These are phyloP conservation scores for Dinoponera quadriceps DNA, from an alignment of 1,140 invertebrate genomes.

Conservation along the genomic window DNA sequence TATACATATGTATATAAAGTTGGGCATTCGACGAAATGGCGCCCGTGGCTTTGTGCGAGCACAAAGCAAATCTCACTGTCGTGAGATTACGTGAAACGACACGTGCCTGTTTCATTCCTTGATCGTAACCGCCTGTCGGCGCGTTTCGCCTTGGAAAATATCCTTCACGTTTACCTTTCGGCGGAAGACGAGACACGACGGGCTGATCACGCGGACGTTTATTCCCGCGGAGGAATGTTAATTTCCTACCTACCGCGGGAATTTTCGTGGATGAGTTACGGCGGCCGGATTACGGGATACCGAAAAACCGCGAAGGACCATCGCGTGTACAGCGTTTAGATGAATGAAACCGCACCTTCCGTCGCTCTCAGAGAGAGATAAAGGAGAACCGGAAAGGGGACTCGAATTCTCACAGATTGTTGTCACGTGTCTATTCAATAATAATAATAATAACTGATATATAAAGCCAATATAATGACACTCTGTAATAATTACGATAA, in stretches of 20 bases:
- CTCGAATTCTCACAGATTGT: too few species aligned
- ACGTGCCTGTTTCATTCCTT: constrained; percentile 66
- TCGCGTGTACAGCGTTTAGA: too few species aligned
- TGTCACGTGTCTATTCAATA: too few species aligned
- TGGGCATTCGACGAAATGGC: constrained; percentile 64
- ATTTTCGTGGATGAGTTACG: background rate
- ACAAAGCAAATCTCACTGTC: constrained; percentile 64
- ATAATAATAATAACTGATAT: too few species aligned
- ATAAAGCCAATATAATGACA: too few species aligned
- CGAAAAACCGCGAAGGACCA: too few species aligned
- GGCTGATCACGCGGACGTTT: background rate
- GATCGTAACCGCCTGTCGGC: constrained; percentile 55
- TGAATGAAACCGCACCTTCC: too few species aligned
- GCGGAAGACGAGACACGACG: background rate
- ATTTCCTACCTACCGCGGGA: background rate
- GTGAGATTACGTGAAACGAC: constrained; percentile 72
- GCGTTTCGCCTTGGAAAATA: constrained; percentile 37
- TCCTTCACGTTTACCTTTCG: constrained; percentile 21
- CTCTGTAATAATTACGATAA: too few species aligned
- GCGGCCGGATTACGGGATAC: background rate
- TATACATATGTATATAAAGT: constrained; percentile 38
- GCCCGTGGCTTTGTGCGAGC: constrained; percentile 60
- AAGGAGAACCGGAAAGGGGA: too few species aligned
- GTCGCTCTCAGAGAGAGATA: too few species aligned
- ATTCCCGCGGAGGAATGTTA: background rate